Conservation (phyloP, 2,113 vertebrate species). For the Lasiurus borealis region DNA sequence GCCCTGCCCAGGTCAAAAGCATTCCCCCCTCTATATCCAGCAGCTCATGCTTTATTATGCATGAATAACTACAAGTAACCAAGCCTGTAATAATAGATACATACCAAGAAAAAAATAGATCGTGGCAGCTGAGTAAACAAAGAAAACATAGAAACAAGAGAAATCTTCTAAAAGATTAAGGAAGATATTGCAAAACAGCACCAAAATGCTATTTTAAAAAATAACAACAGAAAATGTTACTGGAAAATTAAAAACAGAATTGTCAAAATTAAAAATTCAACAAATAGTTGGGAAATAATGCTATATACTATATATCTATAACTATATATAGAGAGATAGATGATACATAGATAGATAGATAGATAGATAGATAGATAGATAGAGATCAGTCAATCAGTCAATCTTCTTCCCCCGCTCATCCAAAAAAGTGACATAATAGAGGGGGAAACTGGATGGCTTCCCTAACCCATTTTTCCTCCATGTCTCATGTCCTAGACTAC, state of each 20-base stretch:
- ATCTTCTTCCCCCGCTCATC: neutral
- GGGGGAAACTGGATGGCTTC: neutral
- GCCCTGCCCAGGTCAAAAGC: neutral
- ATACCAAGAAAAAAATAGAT: neutral
- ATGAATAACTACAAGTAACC: neutral
- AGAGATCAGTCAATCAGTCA: neutral
- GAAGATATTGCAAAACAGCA: neutral
- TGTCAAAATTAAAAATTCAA: neutral
- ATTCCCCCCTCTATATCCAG: neutral
- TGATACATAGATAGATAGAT: too few species aligned
- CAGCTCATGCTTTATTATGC: neutral
- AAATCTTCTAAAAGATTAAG: neutral
- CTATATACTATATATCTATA: neutral
- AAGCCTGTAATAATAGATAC: neutral
- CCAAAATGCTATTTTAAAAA: neutral
- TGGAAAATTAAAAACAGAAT: constrained; percentile 39
- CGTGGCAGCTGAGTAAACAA: neutral
- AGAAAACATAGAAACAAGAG: constrained; percentile 32
- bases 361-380: too few species aligned
- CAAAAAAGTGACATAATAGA: neutral
- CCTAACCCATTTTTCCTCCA: neutral
- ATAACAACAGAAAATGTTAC: neutral
- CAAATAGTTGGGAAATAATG: neutral
- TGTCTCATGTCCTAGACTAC: neutral
- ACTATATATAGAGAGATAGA: too few species aligned